phyloP scores from a whole-genome alignment of 2,113 vertebrate genomes.

The Artemisiospiza belli region DNA sequence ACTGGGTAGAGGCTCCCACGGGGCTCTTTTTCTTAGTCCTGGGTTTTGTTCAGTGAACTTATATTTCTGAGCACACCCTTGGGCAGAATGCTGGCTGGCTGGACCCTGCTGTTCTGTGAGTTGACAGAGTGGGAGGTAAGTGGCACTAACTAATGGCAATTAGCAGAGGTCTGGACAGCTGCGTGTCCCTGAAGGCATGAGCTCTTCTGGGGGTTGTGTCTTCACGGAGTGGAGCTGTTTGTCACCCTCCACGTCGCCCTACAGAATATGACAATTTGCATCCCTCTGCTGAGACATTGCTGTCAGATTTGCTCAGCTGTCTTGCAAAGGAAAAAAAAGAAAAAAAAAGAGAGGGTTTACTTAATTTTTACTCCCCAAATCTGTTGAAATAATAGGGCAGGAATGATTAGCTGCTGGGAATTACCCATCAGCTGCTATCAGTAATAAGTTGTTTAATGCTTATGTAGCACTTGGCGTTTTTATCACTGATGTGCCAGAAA shows the following conservation, averaged over 20 bases:
- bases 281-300: background rate
- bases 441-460: background rate
- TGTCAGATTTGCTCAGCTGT: background rate
- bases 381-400: background rate
- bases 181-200: background rate
- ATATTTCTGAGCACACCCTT: background rate
- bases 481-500: background rate
- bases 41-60: background rate
- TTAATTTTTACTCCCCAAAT: background rate
- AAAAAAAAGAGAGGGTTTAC: background rate
- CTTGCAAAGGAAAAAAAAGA: background rate
- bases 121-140: background rate
- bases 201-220: background rate
- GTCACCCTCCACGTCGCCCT: background rate
- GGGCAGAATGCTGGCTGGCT: background rate
- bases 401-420: background rate
- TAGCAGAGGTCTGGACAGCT: slow-evolving; percentile 4
- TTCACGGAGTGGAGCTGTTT: background rate
- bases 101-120: background rate
- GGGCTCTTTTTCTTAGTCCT: background rate
- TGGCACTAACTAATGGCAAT: background rate
- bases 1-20: background rate
- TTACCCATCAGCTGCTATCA: background rate
- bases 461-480: background rate
- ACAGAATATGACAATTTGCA: background rate